These are phyloP conservation scores for Brachionus sp. DNA, from an alignment of 1,140 invertebrate species.

Conservation along the genomic window DNA sequence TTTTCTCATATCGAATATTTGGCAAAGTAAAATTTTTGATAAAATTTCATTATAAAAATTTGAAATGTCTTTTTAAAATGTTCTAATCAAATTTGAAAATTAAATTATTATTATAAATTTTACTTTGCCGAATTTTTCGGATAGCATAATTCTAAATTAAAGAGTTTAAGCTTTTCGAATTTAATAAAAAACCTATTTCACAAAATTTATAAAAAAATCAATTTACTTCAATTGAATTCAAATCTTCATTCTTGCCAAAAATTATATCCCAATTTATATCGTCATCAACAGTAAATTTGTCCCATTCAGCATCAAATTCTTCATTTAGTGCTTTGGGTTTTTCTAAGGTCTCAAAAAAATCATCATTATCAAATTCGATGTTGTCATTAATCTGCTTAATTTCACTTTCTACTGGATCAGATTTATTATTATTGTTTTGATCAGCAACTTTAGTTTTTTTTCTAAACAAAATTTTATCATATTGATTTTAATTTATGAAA, in stretches of 20 bases:
- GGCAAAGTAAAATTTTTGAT: too few species aligned
- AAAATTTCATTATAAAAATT: too few species aligned
- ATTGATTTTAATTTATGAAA: neutral
- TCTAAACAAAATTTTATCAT: neutral
- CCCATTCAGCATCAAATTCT: conserved; percentile 24
- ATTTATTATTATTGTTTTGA: neutral
- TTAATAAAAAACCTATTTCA: neutral
- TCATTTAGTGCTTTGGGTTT: neutral
- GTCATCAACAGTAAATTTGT: conserved; percentile 16
- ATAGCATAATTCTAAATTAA: too few species aligned
- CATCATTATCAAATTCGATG: neutral
- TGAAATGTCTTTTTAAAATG: too few species aligned
- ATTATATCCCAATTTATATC: conserved; percentile 33
- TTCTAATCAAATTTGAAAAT: too few species aligned
- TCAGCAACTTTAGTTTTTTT: neutral
- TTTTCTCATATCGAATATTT: too few species aligned
- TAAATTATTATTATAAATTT: too few species aligned
- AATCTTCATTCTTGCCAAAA: neutral
- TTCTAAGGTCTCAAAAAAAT: neutral
- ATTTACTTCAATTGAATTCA: neutral
- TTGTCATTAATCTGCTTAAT: neutral
- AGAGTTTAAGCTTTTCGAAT: too few species aligned
- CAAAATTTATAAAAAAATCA: neutral
- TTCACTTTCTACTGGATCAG: neutral
- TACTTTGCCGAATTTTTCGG: too few species aligned